Base-by-base conservation (phyloP, 64 coral and sea anemone genomes). In the Actinia tenebrosa region DNA sequence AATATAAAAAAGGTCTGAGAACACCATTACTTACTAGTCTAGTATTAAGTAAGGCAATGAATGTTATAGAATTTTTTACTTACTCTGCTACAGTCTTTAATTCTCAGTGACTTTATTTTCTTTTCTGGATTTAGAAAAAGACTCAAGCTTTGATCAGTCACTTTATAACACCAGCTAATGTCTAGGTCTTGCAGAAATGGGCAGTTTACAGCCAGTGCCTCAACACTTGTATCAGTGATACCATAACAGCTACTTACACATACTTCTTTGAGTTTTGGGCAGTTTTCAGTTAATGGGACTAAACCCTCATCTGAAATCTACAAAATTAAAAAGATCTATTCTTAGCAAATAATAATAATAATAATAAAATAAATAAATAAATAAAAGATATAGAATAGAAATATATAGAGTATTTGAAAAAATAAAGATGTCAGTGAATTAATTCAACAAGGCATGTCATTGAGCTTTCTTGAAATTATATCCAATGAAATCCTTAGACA, bases 181-280 rank as follows among this genome's bases (percentile, higher is more conserved):
- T 98, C 95, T 45, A 98, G 75, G 50, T 91, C 95, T 87, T 37
- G 89, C 71, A 98, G 80, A 13, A 60, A n/a, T 27, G 56, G 60
- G 44, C 92, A 89, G 37, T 84, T 26, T 22, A 61, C 82, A 13
- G 89, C 87, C 60, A 98, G 56, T 59, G 64, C 44, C 82, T 58
- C 56, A 3, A 98, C 64, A 30, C 86, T 89, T 63, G 86, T 87
- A 83, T 98, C 92, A 80, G 95, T 91, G 26, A 98, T 89, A 82
- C 95, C 95, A 92, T 98, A 98, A 44, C 92, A 94, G 62, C 92
- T 94, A 27, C 95, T 98, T 42, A 98, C 95, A 89, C 82, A 64
- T 7, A 98, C 46, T 56, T 94, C 92, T 79, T 61, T 42, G 60
- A 98, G 89, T 56, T 91, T 87, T 60, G 30, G 61, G 27, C 92